These are phyloP conservation scores for Mastacembelus armatus DNA, from an alignment of 2,797 vertebrate genomes.

Conservation along the genomic window DNA sequence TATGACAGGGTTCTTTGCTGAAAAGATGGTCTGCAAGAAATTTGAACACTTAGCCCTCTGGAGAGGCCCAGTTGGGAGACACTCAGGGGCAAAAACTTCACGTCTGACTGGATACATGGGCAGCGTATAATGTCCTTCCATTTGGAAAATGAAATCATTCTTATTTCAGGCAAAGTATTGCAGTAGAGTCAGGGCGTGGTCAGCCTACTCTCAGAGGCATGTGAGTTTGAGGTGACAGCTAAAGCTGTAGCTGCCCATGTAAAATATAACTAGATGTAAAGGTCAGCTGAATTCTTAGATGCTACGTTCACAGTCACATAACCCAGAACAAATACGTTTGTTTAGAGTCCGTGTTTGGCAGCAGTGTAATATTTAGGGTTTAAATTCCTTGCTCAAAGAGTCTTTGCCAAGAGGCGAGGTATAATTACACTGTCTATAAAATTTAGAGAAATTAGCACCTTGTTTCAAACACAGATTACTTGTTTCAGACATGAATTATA, in stretches of 20 bases:
- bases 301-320: too few relatives aligned
- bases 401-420: constrained; percentile 6
- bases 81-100: constrained; percentile 51
- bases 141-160: constrained; percentile 61
- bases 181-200: constrained; percentile 32
- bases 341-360: background rate
- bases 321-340: background rate
- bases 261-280: constrained; percentile 29
- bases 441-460: constrained; percentile 6
- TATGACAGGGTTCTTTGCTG: constrained; percentile 70
- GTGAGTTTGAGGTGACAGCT: constrained; percentile 30
- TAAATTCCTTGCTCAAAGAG: background rate
- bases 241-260: constrained; percentile 30
- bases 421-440: constrained; percentile 9
- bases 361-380: background rate
- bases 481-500: constrained; percentile 34
- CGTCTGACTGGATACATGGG: constrained; percentile 60
- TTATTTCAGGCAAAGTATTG: constrained; percentile 52
- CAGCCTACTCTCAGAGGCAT: constrained; percentile 49
- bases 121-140: constrained; percentile 50
- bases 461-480: constrained; percentile 2
- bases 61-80: constrained; percentile 45
- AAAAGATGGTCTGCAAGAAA: constrained; percentile 63
- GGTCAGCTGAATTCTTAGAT: too few relatives aligned
- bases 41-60: constrained; percentile 64